Conservation (phyloP, 92 coral and sea anemone genomes). For the Bergia puertoricense region DNA sequence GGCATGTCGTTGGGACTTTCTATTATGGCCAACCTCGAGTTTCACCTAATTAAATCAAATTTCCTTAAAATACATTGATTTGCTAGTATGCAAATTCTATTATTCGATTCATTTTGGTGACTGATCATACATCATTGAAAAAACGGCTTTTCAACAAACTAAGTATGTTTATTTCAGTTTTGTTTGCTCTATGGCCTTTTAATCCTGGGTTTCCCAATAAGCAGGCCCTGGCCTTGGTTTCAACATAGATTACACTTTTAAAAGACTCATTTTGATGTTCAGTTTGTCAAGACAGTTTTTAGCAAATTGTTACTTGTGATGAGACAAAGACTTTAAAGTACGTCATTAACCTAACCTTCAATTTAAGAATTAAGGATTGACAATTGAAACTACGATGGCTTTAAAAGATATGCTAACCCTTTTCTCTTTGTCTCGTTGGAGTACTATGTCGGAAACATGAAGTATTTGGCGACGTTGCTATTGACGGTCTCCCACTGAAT, state of each 20-base stretch:
- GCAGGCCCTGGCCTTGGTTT: not conserved
- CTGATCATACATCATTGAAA: not conserved
- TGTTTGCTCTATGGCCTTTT: not conserved
- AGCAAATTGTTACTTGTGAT: too few relatives aligned
- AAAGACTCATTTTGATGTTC: too few relatives aligned
- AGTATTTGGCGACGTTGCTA: slow-evolving; percentile 60
- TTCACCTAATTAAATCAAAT: too few relatives aligned
- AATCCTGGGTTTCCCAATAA: not conserved
- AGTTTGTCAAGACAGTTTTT: too few relatives aligned
- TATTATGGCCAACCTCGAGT: too few relatives aligned
- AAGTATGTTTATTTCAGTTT: not conserved
- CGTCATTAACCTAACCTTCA: not conserved
- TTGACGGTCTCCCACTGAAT: slow-evolving; percentile 62
- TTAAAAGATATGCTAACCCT: slow-evolving; percentile 55
- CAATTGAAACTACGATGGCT: not conserved
- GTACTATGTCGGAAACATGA: slow-evolving; percentile 75
- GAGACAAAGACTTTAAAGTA: too few relatives aligned
- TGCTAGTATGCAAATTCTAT: too few relatives aligned
- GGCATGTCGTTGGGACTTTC: too few relatives aligned
- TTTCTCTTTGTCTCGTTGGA: slow-evolving; percentile 90
- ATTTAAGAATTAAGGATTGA: not conserved
- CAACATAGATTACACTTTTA: not conserved
- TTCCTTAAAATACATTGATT: too few relatives aligned
- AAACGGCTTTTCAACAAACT: not conserved
- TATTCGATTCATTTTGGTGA: not conserved